Base-by-base conservation (phyloP, 2,888 invertebrate genomes). In the Hedychridium roseum region DNA sequence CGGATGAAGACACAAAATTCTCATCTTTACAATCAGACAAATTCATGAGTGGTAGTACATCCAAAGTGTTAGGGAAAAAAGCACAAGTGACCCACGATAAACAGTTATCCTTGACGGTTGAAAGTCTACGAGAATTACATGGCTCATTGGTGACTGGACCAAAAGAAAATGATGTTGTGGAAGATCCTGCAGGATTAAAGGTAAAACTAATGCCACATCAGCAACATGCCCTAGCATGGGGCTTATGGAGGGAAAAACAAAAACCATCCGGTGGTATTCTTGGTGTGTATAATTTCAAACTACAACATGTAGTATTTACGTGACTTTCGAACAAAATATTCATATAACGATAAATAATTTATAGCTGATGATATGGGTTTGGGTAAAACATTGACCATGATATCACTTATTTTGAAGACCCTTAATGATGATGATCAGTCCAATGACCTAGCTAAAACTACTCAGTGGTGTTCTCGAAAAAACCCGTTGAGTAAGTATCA, bases 171-270 rank as follows among this genome's bases (percentile, higher is more conserved):
- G 80, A 83, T 6, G 71, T 80, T 17, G 86, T 85, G 0, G 75
- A 82, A 5, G 83, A 86, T 58, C 91, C 92, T 0, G 69, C 71
- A 18, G 87, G 86, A 0, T 74, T 95, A 0, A 83, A 81, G 67
- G 82, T 91, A 0, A 54, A 79, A 5, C 80, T 97, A 2, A 90
- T 94, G 90, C 80, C 83, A 6, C 94, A 97, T 80, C 97, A 97
- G 78, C 83, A 85, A 56, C 88, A 90, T 67, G 97, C 93, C 0
- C 80, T 97, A 0, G 85, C 89, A 7, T 97, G 97, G 96, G 81
- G 97, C 67, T 70, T 83, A 14, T 97, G 95, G 94, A 81, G 97
- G 14, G 97, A 97, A 80, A 82, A 82, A n/a, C 91, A 94, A 76
- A 88, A 86, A 40, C 91, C 92, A 0, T 80, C 87, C 23, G 94